Conservation (phyloP, 2,888 invertebrate species). For the Coleophora deauratella region DNA sequence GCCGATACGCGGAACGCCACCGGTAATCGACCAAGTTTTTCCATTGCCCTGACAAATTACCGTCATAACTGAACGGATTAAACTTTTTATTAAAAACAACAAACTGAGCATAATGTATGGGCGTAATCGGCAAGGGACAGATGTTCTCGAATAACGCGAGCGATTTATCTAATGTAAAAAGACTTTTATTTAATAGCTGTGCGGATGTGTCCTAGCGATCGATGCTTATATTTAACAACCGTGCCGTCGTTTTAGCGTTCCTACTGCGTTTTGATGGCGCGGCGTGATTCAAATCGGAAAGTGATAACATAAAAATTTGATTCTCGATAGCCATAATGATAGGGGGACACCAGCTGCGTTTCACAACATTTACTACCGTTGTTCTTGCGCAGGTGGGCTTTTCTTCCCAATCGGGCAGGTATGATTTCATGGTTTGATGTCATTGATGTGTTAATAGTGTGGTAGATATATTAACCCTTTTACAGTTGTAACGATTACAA, state of each 20-base stretch:
- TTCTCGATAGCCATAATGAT: constrained; percentile 45
- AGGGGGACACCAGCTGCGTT: constrained; percentile 45
- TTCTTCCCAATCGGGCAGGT: constrained; percentile 7
- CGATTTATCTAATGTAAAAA: constrained; percentile 73
- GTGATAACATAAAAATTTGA: constrained; percentile 58
- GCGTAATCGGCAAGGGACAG: constrained; percentile 71
- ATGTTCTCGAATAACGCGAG: constrained; percentile 67
- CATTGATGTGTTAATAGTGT: too few species aligned
- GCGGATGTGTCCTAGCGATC: constrained; percentile 65
- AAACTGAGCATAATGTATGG: constrained; percentile 72
- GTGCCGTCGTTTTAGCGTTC: constrained; percentile 55
- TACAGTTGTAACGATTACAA: too few species aligned
- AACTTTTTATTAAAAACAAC: constrained; percentile 75
- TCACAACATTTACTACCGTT: constrained; percentile 48
- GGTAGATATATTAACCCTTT: too few species aligned
- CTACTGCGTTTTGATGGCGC: constrained; percentile 52
- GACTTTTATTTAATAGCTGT: constrained; percentile 71
- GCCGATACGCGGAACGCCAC: constrained; percentile 32
- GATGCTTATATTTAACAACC: constrained; percentile 60
- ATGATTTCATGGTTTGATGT: too few species aligned
- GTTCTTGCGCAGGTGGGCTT: constrained; percentile 36
- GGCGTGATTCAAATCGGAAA: constrained; percentile 46
- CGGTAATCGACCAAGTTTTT: constrained; percentile 70
- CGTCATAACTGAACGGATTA: constrained; percentile 72
- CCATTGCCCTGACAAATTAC: constrained; percentile 70